These are phyloP conservation scores for Bombus fervidus DNA, from an alignment of 1,140 invertebrate species.

Conservation along the genomic window DNA sequence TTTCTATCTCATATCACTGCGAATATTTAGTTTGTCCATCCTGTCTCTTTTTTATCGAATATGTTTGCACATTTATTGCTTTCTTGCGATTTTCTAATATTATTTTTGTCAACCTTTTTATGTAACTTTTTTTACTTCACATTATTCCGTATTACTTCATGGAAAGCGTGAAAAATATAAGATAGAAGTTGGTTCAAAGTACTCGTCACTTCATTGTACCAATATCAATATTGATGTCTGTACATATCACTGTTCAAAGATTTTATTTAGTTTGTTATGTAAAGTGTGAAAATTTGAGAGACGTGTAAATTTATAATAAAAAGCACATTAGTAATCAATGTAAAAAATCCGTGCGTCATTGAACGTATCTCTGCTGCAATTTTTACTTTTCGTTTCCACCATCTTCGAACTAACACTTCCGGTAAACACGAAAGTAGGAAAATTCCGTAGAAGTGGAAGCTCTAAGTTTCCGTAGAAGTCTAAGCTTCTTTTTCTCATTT, in stretches of 20 bases:
- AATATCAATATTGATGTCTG: background rate
- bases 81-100: background rate
- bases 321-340: background rate
- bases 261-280: background rate
- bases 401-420: background rate
- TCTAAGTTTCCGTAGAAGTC: no score
- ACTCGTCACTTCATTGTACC: background rate
- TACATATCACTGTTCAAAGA: background rate
- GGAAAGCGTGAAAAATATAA: background rate
- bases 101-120: background rate
- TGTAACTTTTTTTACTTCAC: background rate
- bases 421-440: background rate
- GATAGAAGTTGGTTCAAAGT: background rate
- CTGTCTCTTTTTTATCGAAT: no score
- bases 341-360: background rate
- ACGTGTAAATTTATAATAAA: background rate
- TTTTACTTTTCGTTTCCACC: background rate
- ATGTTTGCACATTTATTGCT: background rate
- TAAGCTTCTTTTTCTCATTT: background rate
- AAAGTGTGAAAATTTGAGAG: background rate
- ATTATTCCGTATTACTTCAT: no score
- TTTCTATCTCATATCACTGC: no score
- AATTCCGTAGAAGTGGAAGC: background rate
- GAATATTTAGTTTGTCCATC: background rate
- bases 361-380: no score